Evolutionary conservation across 2,888 invertebrate species (phyloP).

Genomic region (Tinea pellionella): DNA sequence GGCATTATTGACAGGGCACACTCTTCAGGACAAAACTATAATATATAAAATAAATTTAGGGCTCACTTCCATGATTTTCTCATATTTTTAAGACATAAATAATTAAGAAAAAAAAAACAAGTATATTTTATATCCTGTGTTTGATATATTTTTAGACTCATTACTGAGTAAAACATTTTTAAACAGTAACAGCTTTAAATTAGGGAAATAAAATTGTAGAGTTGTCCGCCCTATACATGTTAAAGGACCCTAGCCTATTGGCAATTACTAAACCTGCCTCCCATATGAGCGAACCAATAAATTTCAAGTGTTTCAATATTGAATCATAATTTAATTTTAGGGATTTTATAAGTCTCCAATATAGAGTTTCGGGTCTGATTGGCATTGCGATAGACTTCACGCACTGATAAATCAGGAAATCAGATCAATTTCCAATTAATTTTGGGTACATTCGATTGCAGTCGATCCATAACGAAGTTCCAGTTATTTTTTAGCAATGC

Average conservation of each 20-base stretch:
- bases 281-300: background rate
- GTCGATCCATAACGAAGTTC: conserved; percentile 2
- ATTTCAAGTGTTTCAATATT: background rate
- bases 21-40: too few relatives aligned
- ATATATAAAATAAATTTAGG: too few relatives aligned
- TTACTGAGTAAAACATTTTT: too few relatives aligned
- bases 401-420: conserved; percentile 55
- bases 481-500: background rate
- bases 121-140: too few relatives aligned
- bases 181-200: too few relatives aligned
- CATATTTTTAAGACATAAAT: too few relatives aligned
- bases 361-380: conserved; percentile 34
- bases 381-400: conserved; percentile 59
- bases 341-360: background rate
- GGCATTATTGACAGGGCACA: too few relatives aligned
- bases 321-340: conserved; percentile 10
- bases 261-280: background rate
- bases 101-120: too few relatives aligned
- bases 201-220: background rate
- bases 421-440: conserved; percentile 59
- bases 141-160: too few relatives aligned
- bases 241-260: background rate
- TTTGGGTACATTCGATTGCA: conserved; percentile 22
- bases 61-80: too few relatives aligned
- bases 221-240: background rate